phyloP scores from a whole-genome alignment of 2,113 vertebrate genomes.

The Pelmatolapia mariae region DNA sequence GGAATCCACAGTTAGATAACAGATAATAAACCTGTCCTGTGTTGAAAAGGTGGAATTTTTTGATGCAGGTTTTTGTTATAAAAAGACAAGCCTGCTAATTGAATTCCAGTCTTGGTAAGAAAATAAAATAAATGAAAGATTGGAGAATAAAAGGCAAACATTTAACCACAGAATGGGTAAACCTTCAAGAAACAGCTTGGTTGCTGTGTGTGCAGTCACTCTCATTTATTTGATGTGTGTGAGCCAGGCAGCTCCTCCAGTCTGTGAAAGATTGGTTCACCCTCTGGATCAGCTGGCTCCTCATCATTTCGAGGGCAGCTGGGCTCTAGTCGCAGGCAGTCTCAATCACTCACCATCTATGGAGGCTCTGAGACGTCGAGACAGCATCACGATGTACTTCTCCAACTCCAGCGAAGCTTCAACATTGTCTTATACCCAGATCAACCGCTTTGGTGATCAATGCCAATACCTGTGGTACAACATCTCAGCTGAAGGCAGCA shows the following conservation, averaged over 20 bases:
- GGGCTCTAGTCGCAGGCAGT: constrained; percentile 41
- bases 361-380: constrained; percentile 12
- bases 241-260: neutral
- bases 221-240: neutral
- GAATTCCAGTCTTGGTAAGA: neutral
- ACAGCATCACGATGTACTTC: constrained; percentile 43
- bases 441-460: constrained; percentile 36
- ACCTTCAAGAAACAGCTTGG: neutral
- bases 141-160: neutral
- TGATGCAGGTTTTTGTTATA: neutral
- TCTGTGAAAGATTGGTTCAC: constrained; percentile 27
- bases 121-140: neutral
- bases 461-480: constrained; percentile 25
- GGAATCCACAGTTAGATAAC: neutral
- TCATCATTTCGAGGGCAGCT: constrained; percentile 2
- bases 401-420: constrained; percentile 6
- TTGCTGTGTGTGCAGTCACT: neutral
- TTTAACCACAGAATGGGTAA: neutral
- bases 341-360: neutral
- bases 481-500: neutral
- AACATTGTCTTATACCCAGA: constrained; percentile 8
- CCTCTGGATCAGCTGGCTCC: neutral
- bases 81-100: neutral
- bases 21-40: neutral
- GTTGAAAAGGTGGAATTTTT: neutral